Evolutionary conservation across 2,797 vertebrate species (phyloP).

Genomic region (Coregonus suidteri): DNA sequence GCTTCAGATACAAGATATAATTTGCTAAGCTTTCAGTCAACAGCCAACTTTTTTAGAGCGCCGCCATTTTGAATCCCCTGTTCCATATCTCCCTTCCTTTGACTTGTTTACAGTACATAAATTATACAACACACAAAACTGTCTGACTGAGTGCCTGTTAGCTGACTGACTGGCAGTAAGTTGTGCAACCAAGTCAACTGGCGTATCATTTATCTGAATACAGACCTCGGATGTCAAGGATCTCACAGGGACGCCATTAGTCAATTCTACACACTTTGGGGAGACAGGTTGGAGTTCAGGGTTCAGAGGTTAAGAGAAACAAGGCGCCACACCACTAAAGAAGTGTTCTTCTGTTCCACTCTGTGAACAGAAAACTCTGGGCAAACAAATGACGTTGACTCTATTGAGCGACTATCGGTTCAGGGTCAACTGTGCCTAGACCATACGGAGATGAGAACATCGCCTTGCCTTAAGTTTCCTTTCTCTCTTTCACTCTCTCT

Average conservation of each 20-base stretch:
- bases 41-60: neutral
- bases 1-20: no score
- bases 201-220: neutral
- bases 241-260: conserved; percentile 17
- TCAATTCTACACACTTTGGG: conserved; percentile 17
- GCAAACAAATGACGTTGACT: conserved; percentile 49
- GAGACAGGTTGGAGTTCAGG: conserved; percentile 44
- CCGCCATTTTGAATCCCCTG: neutral
- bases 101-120: neutral
- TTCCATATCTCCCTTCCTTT: neutral
- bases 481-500: neutral
- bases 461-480: conserved; percentile 16
- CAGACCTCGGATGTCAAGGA: conserved; percentile 8
- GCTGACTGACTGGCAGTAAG: neutral
- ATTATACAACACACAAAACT: conserved; percentile 10
- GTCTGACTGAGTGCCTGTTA: neutral
- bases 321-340: conserved; percentile 32
- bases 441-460: conserved; percentile 30
- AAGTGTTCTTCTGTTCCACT: conserved; percentile 34
- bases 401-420: conserved; percentile 27
- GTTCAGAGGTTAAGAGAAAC: conserved; percentile 51
- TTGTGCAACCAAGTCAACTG: conserved; percentile 10
- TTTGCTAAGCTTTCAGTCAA: neutral
- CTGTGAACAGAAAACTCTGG: conserved; percentile 22
- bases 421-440: conserved; percentile 31